These are phyloP conservation scores for Ovis aries DNA, from an alignment of 2,113 vertebrate genomes.

Conservation along the genomic window DNA sequence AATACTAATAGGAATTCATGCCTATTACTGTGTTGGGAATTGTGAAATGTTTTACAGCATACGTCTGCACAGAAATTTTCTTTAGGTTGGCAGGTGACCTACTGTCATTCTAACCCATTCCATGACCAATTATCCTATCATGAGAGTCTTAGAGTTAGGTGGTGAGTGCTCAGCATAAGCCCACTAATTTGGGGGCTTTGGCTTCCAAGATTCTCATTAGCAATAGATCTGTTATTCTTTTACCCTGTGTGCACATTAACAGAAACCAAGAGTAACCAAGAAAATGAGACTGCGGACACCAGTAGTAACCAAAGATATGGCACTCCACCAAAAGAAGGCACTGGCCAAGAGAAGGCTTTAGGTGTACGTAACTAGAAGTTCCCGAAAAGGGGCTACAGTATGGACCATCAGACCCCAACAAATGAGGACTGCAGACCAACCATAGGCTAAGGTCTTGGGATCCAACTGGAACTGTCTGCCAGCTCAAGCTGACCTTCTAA, in stretches of 20 bases:
- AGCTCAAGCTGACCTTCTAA: neutral
- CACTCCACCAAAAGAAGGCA: neutral
- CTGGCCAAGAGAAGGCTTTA: neutral
- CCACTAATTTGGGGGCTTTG: neutral
- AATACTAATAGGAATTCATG: neutral
- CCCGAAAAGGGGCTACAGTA: neutral
- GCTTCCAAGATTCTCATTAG: neutral
- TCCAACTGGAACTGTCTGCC: neutral
- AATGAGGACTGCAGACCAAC: neutral
- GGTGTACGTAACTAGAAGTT: neutral
- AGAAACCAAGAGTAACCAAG: neutral
- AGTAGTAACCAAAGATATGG: neutral
- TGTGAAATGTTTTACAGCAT: neutral
- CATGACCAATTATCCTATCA: neutral
- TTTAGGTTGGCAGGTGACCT: neutral
- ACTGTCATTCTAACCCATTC: neutral
- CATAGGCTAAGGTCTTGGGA: neutral
- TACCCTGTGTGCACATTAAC: neutral
- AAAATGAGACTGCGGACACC: neutral
- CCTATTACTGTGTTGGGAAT: neutral
- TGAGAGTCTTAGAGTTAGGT: neutral
- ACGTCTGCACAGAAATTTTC: neutral
- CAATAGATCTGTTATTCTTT: neutral
- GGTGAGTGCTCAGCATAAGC: neutral
- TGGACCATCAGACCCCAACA: neutral